A percentile compares a stretch with the other conserved stretches of the same genome.
Conservation (phyloP, 2,797 vertebrate genomes). For the Paedocypris micromegethes region DNA sequence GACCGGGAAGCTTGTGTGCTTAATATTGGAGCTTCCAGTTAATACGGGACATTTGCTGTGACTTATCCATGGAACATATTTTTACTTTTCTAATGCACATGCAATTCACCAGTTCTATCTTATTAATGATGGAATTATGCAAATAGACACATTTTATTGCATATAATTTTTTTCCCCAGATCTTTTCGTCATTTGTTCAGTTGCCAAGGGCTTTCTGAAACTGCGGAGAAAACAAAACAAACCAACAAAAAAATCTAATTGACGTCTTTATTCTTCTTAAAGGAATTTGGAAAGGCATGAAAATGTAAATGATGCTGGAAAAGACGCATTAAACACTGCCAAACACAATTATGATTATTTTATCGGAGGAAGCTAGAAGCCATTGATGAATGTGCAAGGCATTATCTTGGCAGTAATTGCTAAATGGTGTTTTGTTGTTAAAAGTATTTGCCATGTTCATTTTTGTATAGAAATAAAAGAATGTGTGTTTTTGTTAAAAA, state of each 20-base stretch:
- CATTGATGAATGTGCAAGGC: slow-evolving; percentile 4
- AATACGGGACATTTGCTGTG: slow-evolving; percentile 15
- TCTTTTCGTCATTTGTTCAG: slow-evolving; percentile 1
- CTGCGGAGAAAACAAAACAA: not conserved
- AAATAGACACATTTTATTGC: not conserved
- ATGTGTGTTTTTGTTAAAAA: no score
- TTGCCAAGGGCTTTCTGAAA: slow-evolving; percentile 12
- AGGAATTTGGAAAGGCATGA: not conserved
- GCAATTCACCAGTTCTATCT: slow-evolving; percentile 1
- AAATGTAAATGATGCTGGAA: not conserved
- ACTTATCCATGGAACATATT: slow-evolving; percentile 11
- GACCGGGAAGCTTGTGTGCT: slow-evolving; percentile 26
- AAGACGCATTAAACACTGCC: not conserved
- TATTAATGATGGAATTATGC: slow-evolving; percentile 17
- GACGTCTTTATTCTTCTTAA: slow-evolving; percentile 5
- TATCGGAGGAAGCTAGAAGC: slow-evolving; percentile 10
- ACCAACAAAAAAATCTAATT: not conserved
- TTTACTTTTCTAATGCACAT: slow-evolving; percentile 13
- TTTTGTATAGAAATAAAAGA: no score
- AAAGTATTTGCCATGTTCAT: slow-evolving; percentile 1
- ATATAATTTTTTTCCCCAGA: not conserved
- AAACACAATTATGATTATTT: slow-evolving; percentile 13
- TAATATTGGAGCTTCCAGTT: slow-evolving; percentile 17
- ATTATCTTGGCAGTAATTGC: slow-evolving; percentile 15
- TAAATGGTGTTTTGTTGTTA: slow-evolving; percentile 14